Evolutionary conservation across 2,797 vertebrate species (phyloP).

Genomic region (Gila robusta): DNA sequence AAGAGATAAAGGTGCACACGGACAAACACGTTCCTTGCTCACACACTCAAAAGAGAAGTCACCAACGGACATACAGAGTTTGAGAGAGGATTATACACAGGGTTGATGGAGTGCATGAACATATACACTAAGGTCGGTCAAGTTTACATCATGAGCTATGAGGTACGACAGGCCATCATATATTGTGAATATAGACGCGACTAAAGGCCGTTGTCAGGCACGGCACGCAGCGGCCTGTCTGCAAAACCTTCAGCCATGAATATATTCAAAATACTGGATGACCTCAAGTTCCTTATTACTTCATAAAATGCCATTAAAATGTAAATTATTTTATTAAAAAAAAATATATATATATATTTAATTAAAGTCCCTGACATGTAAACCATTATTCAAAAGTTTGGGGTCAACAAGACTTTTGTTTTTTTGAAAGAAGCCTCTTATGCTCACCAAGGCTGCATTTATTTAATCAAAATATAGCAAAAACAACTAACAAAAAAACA

Average conservation of each 20-base stretch:
- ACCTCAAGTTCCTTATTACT: not conserved
- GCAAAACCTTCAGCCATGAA: not conserved
- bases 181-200: not conserved
- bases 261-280: not conserved
- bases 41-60: constrained; percentile 7
- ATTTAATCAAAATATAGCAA: not conserved
- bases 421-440: not conserved
- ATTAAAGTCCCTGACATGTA: not conserved
- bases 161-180: not conserved
- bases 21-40: not conserved
- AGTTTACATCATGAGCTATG: constrained; percentile 1
- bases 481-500: not conserved
- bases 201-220: not conserved
- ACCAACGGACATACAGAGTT: not conserved
- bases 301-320: not conserved
- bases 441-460: not conserved
- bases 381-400: not conserved
- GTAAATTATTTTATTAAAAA: not conserved
- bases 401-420: not conserved
- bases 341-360: not conserved
- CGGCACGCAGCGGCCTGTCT: not conserved
- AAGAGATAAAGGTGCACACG: constrained; percentile 34
- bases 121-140: not conserved
- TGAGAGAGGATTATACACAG: constrained; percentile 11
- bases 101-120: constrained; percentile 1